A percentile compares a stretch with the other conserved stretches of the same genome.
Conservation (phyloP, 2,888 invertebrate species). For the Coelinius sp. region DNA sequence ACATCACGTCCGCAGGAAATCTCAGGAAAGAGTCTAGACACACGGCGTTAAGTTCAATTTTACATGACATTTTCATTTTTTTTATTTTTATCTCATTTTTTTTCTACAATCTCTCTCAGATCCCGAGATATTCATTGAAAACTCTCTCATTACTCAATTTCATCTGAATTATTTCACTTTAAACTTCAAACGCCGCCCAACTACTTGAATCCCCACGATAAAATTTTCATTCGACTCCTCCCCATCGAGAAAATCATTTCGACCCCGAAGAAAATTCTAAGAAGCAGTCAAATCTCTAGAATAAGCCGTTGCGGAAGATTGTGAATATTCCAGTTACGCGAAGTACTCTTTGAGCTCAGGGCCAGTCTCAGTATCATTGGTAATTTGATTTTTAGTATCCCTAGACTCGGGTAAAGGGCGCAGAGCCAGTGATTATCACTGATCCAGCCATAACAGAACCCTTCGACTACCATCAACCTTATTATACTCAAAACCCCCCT, state of each 20-base stretch:
- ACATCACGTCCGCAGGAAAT: slow-evolving; percentile 44
- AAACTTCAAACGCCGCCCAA: neutral
- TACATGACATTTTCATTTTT: neutral
- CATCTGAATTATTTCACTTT: too few species aligned
- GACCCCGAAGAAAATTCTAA: slow-evolving; percentile 1
- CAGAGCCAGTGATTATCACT: slow-evolving; percentile 9
- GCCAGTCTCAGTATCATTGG: slow-evolving; percentile 19
- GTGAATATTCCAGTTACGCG: slow-evolving; percentile 18
- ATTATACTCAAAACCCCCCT: slow-evolving; percentile 15
- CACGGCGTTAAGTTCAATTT: slow-evolving; percentile 34
- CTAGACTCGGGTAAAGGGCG: neutral
- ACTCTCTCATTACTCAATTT: too few species aligned
- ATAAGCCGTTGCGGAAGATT: slow-evolving; percentile 23
- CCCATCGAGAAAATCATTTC: slow-evolving; percentile 31
- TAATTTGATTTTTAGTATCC: slow-evolving; percentile 47
- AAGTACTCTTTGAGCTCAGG: slow-evolving; percentile 29
- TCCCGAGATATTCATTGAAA: too few species aligned
- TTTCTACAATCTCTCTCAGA: slow-evolving; percentile 4
- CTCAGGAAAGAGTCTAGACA: slow-evolving; percentile 40
- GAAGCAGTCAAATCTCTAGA: slow-evolving; percentile 30
- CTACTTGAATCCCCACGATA: slow-evolving; percentile 49
- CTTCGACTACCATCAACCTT: slow-evolving; percentile 4
- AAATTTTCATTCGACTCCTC: slow-evolving; percentile 37
- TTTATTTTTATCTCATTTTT: neutral
- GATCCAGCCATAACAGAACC: slow-evolving; percentile 14